Evolutionary conservation across 2,888 invertebrate species (phyloP).

Genomic region (Drosophila quinaria): DNA sequence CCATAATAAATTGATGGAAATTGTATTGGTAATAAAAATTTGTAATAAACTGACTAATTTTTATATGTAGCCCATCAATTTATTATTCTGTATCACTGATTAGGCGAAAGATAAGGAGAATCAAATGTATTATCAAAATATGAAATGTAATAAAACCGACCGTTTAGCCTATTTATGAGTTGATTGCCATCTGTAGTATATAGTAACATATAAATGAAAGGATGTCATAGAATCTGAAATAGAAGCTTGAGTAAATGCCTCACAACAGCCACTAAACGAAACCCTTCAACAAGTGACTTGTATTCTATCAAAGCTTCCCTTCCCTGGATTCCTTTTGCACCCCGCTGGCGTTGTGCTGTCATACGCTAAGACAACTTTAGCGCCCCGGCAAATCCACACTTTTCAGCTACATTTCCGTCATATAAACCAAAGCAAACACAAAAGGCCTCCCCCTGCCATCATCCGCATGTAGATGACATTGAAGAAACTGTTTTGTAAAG

Average conservation of each 20-base stretch:
- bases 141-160: not conserved
- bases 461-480: constrained; percentile 53
- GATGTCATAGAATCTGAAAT: constrained; percentile 3
- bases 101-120: not conserved
- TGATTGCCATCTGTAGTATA: not conserved
- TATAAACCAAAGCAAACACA: constrained; percentile 34
- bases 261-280: constrained; percentile 23
- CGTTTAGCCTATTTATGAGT: not conserved
- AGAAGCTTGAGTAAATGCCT: constrained; percentile 29
- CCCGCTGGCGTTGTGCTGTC: constrained; percentile 53
- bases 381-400: constrained; percentile 65
- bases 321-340: not conserved
- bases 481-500: constrained; percentile 64
- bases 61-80: not conserved
- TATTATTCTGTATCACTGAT: not conserved
- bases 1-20: not conserved
- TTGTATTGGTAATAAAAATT: not conserved
- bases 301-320: constrained; percentile 17
- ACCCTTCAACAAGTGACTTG: constrained; percentile 74
- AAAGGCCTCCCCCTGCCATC: constrained; percentile 9
- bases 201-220: constrained; percentile 8
- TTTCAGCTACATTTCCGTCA: constrained; percentile 78
- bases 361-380: constrained; percentile 74
- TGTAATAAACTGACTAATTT: not conserved
- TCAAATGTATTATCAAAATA: not conserved